Conservation (phyloP, 1,140 invertebrate genomes). For the Lepidostoma basale region DNA sequence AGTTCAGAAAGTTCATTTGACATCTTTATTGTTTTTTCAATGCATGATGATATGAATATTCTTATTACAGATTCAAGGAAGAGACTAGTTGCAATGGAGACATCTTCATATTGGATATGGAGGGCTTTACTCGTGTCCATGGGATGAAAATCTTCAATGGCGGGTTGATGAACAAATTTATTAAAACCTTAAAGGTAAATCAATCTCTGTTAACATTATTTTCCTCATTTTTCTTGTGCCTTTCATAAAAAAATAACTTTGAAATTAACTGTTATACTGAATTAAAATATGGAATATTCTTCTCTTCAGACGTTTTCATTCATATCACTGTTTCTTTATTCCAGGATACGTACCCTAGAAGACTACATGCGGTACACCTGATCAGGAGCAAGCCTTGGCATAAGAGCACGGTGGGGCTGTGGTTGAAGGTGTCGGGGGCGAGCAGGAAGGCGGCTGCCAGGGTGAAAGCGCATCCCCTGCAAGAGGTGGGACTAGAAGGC, state of each 20-base stretch:
- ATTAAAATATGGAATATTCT: too few relatives aligned
- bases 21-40: too few relatives aligned
- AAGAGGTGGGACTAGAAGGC: slow-evolving; percentile 28
- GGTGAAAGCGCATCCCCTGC: slow-evolving; percentile 27
- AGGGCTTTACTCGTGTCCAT: slow-evolving; percentile 34
- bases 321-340: too few relatives aligned
- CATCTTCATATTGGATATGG: slow-evolving; percentile 39
- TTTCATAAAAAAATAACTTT: too few relatives aligned
- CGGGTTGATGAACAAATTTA: slow-evolving; percentile 32
- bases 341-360: slow-evolving; percentile 41
- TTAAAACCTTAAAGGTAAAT: slow-evolving; percentile 40
- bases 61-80: slow-evolving; percentile 41
- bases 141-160: slow-evolving; percentile 36
- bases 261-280: too few relatives aligned
- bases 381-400: slow-evolving; percentile 39
- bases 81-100: slow-evolving; percentile 36
- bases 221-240: background rate
- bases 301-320: too few relatives aligned
- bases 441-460: slow-evolving; percentile 27
- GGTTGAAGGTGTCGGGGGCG: slow-evolving; percentile 36
- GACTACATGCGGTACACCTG: slow-evolving; percentile 29
- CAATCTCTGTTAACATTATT: background rate
- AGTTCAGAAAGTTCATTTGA: too few relatives aligned
- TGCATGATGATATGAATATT: background rate
- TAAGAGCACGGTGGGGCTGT: slow-evolving; percentile 21